Conservation (phyloP, 1,140 invertebrate genomes). For the Drosophila lowei region DNA sequence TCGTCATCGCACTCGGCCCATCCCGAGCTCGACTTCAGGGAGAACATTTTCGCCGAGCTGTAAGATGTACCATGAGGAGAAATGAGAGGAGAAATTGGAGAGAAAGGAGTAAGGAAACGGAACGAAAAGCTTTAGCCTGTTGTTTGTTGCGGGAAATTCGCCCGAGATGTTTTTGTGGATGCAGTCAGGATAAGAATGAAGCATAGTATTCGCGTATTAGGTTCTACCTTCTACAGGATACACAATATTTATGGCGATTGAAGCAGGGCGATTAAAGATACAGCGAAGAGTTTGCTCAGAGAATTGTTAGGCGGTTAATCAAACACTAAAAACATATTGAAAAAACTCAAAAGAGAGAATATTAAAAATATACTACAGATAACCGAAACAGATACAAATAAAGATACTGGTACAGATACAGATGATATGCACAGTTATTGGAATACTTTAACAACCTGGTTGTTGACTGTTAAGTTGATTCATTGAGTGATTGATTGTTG, state of each 20-base stretch:
- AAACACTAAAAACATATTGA: too few relatives aligned
- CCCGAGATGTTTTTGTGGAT: too few relatives aligned
- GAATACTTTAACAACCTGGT: constrained; percentile 23
- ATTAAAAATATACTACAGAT: too few relatives aligned
- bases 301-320: too few relatives aligned
- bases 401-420: constrained; percentile 2
- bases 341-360: too few relatives aligned
- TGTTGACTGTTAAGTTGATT: constrained; percentile 18
- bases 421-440: constrained; percentile 17
- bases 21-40: constrained; percentile 80
- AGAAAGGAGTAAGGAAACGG: constrained; percentile 1
- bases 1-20: constrained; percentile 76
- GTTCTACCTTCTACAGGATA: too few relatives aligned
- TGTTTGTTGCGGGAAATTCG: neutral
- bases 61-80: constrained; percentile 28
- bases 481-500: too few relatives aligned
- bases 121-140: constrained; percentile 58
- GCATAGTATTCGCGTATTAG: too few relatives aligned
- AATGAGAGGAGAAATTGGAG: neutral
- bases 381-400: constrained; percentile 1
- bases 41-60: constrained; percentile 80
- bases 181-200: too few relatives aligned
- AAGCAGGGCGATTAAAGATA: too few relatives aligned
- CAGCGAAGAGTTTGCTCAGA: too few relatives aligned
- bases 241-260: too few relatives aligned